Evolutionary conservation across 2,113 vertebrate species (phyloP).

Genomic region (Rhegmatorhina hoffmannsi): DNA sequence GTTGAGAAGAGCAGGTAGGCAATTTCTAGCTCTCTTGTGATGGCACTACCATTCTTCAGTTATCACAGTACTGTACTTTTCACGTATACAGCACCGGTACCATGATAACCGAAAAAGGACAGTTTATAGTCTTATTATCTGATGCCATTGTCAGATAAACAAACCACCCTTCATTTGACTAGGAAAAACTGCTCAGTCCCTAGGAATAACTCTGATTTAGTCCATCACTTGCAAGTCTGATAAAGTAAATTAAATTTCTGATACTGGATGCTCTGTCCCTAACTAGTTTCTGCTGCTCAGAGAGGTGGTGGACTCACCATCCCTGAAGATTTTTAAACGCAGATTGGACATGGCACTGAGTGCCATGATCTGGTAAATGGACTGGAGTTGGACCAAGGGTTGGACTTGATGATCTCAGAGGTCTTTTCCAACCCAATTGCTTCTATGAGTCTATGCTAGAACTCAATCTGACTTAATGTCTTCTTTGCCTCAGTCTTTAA

Average conservation of each 20-base stretch:
- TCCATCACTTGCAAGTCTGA: neutral
- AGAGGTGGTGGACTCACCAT: too few relatives aligned
- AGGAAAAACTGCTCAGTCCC: neutral
- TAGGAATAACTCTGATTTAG: neutral
- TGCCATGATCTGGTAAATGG: too few relatives aligned
- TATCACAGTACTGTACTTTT: slow-evolving; percentile 99
- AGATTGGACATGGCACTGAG: too few relatives aligned
- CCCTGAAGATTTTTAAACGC: too few relatives aligned
- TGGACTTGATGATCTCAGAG: too few relatives aligned
- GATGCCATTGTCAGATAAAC: neutral
- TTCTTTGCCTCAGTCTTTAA: neutral
- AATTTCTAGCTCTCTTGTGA: slow-evolving; percentile 74
- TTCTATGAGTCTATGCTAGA: neutral
- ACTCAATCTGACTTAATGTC: neutral
- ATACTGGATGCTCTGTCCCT: neutral
- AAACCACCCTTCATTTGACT: neutral
- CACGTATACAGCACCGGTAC: slow-evolving; percentile 98
- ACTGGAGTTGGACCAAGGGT: too few relatives aligned
- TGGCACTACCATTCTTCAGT: slow-evolving; percentile 99
- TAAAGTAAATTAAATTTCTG: neutral
- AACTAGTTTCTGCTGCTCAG: neutral
- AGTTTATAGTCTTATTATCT: slow-evolving; percentile 84
- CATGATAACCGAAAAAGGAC: slow-evolving; percentile 99
- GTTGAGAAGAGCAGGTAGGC: neutral
- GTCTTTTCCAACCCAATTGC: too few relatives aligned